Evolutionary conservation across 2,113 vertebrate genomes (phyloP).

Genomic region (Desmodus rotundus): DNA sequence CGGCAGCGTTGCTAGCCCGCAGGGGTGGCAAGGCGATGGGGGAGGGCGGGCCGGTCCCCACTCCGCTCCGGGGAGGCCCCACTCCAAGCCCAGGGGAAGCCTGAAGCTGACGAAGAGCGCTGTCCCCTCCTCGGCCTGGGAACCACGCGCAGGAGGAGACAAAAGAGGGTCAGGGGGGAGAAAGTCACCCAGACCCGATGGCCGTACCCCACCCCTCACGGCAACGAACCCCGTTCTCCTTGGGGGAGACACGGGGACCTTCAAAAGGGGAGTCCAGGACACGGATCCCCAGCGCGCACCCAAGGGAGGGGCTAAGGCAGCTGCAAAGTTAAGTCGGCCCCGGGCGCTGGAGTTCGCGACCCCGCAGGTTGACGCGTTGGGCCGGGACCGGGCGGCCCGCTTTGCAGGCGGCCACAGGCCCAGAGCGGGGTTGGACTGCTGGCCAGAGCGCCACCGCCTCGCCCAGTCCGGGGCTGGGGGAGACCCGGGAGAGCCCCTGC

Average conservation of each 20-base stretch:
- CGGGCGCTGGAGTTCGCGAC: slow-evolving; percentile 63
- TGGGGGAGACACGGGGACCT: neutral
- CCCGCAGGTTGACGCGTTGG: neutral
- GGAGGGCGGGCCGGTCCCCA: slow-evolving; percentile 84
- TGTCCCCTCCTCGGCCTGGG: slow-evolving; percentile 82
- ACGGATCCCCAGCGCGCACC: neutral
- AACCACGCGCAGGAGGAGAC: slow-evolving; percentile 66
- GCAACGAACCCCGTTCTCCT: neutral
- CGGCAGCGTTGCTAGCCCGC: slow-evolving; percentile 84
- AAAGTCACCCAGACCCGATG: slow-evolving; percentile 25
- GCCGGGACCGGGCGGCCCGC: neutral
- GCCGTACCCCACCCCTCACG: slow-evolving; percentile 34
- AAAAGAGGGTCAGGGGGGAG: slow-evolving; percentile 63
- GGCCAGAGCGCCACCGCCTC: neutral
- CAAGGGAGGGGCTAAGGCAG: slow-evolving; percentile 28
- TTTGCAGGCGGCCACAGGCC: neutral
- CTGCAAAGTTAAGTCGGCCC: slow-evolving; percentile 66
- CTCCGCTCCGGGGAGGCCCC: slow-evolving; percentile 82
- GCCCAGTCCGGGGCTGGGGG: neutral
- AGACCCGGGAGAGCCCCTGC: neutral
- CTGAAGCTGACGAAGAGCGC: slow-evolving; percentile 77
- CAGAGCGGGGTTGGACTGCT: neutral
- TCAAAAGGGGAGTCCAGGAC: neutral
- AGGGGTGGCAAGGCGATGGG: slow-evolving; percentile 87
- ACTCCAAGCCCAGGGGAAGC: slow-evolving; percentile 80